phyloP scores from a whole-genome alignment of 2,888 invertebrate species.

The Mythimna vitellina region DNA sequence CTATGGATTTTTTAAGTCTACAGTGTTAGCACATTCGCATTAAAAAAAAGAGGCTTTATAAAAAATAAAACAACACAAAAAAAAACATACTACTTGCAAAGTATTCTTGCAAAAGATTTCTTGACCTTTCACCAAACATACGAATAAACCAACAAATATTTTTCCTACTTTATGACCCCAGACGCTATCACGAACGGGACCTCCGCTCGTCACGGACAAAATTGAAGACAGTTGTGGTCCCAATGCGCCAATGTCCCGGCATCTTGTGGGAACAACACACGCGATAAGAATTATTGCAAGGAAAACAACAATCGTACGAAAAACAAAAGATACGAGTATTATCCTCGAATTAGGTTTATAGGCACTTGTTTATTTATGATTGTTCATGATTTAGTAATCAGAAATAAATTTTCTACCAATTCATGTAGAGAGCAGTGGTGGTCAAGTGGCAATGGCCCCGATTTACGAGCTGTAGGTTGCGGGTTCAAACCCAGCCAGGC shows the following conservation, averaged over 20 bases:
- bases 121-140: not conserved
- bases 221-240: constrained; percentile 60
- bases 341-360: constrained; percentile 12
- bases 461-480: too few relatives aligned
- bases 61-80: not conserved
- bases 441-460: too few relatives aligned
- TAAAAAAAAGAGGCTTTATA: not conserved
- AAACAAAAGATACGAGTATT: constrained; percentile 17
- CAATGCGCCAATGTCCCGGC: constrained; percentile 47
- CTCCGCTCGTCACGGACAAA: constrained; percentile 41
- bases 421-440: too few relatives aligned
- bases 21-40: too few relatives aligned
- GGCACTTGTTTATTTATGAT: not conserved
- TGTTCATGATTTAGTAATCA: not conserved
- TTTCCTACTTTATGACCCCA: constrained; percentile 30
- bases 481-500: too few relatives aligned
- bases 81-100: not conserved
- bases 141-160: constrained; percentile 25
- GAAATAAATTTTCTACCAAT: too few relatives aligned
- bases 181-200: constrained; percentile 45
- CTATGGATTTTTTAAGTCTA: too few relatives aligned
- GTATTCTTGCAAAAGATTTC: not conserved
- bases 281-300: constrained; percentile 60
- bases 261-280: constrained; percentile 51
- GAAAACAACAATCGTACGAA: constrained; percentile 18